Evolutionary conservation across 1,140 invertebrate species (phyloP).

Genomic region (Hydropsyche tenuis): DNA sequence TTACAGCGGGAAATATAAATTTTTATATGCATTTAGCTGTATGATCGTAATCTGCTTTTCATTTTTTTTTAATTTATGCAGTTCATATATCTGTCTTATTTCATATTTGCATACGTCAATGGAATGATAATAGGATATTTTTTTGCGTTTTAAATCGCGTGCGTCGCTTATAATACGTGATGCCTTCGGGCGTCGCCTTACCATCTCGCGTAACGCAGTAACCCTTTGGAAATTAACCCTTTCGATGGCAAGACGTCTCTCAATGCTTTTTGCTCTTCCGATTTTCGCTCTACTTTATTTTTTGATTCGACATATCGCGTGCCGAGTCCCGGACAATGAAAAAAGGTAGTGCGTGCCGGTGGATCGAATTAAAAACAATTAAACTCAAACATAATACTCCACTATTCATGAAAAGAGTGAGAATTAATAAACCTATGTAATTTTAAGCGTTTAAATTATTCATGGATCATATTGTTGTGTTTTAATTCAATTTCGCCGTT

Average conservation of each 20-base stretch:
- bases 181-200: background rate
- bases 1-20: background rate
- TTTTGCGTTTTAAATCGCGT: too few species aligned
- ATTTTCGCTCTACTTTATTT: background rate
- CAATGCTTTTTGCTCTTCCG: too few species aligned
- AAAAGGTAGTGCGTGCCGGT: constrained; percentile 1
- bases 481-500: constrained; percentile 13
- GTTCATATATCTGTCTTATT: too few species aligned
- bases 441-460: too few species aligned
- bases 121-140: too few species aligned
- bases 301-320: constrained; percentile 5
- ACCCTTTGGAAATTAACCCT: constrained; percentile 6
- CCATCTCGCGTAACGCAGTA: background rate
- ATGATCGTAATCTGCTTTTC: too few species aligned
- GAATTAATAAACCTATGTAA: too few species aligned
- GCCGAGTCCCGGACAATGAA: background rate
- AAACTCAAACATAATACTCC: too few species aligned
- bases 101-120: too few species aligned
- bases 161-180: background rate
- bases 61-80: too few species aligned
- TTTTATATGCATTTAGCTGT: too few species aligned
- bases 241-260: background rate
- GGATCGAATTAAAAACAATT: background rate
- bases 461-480: background rate
- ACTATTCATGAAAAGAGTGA: too few species aligned